Percentiles rank a stretch among this genome's conserved stretches.
These are phyloP conservation scores for Festucalex cinctus DNA, from an alignment of 2,113 vertebrate species.

Conservation along the genomic window DNA sequence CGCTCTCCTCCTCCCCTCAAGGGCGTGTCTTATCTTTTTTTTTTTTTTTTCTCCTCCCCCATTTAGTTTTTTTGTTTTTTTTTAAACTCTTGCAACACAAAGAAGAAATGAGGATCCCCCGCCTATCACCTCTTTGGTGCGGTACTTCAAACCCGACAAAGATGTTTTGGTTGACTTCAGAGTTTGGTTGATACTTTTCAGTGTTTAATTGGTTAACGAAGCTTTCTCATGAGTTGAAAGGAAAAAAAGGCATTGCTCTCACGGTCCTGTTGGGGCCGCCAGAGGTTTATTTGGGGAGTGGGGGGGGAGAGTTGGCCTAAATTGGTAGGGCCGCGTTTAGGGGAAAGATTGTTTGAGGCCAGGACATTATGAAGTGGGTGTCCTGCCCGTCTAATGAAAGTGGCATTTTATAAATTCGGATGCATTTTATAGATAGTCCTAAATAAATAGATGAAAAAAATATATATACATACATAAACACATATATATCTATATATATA, in stretches of 20 bases:
- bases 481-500: not conserved
- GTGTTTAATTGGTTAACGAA: constrained; percentile 82
- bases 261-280: constrained; percentile 74
- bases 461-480: constrained; percentile 36
- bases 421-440: constrained; percentile 87
- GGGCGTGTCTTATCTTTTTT: constrained; percentile 38
- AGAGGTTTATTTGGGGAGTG: constrained; percentile 74
- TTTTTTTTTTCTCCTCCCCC: constrained; percentile 7
- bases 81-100: constrained; percentile 37
- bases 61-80: constrained; percentile 11
- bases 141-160: constrained; percentile 81
- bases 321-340: constrained; percentile 59
- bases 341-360: constrained; percentile 71
- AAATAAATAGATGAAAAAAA: constrained; percentile 63
- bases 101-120: constrained; percentile 56
- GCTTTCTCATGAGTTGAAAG: constrained; percentile 81
- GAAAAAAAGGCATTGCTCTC: constrained; percentile 80
- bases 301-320: constrained; percentile 68
- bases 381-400: constrained; percentile 82
- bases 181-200: constrained; percentile 66
- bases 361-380: constrained; percentile 68
- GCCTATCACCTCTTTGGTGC: constrained; percentile 81
- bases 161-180: constrained; percentile 66
- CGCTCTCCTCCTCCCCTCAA: constrained; percentile 37
- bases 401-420: constrained; percentile 94